These are phyloP conservation scores for Mesoclemmys tuberculata DNA, from an alignment of 2,113 vertebrate genomes.

Conservation along the genomic window DNA sequence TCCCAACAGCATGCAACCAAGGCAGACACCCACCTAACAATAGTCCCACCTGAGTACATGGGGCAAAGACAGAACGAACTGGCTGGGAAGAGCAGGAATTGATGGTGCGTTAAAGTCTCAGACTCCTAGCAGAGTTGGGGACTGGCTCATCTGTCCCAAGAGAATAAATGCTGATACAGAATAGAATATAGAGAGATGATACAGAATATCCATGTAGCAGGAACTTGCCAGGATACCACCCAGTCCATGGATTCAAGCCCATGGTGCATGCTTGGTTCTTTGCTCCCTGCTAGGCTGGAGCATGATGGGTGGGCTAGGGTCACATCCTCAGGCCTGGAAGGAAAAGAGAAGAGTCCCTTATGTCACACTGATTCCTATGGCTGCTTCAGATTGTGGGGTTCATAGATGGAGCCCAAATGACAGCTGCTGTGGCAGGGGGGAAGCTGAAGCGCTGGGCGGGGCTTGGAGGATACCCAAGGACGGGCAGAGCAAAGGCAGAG, in stretches of 20 bases:
- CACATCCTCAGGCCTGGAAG: background rate
- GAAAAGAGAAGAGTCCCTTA: background rate
- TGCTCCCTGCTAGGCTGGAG: background rate
- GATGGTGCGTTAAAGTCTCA: background rate
- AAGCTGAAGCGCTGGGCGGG: background rate
- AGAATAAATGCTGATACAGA: background rate
- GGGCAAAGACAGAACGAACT: background rate
- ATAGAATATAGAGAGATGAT: no score
- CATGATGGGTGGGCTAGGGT: background rate
- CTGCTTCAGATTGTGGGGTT: background rate
- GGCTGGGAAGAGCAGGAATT: background rate
- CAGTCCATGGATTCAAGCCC: background rate
- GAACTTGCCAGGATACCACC: background rate
- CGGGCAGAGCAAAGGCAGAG: no score
- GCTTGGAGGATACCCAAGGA: no score
- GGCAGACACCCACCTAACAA: background rate
- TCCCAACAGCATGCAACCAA: background rate
- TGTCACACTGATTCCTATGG: background rate
- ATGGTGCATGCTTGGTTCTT: background rate
- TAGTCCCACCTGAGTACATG: background rate
- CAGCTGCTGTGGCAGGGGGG: fast-evolving
- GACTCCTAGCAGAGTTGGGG: background rate
- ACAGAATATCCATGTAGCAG: background rate
- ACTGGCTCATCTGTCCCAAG: background rate
- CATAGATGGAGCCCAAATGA: background rate